Evolutionary conservation across 2,797 vertebrate species (phyloP).

Genomic region (Eupleurogrammus muticus): DNA sequence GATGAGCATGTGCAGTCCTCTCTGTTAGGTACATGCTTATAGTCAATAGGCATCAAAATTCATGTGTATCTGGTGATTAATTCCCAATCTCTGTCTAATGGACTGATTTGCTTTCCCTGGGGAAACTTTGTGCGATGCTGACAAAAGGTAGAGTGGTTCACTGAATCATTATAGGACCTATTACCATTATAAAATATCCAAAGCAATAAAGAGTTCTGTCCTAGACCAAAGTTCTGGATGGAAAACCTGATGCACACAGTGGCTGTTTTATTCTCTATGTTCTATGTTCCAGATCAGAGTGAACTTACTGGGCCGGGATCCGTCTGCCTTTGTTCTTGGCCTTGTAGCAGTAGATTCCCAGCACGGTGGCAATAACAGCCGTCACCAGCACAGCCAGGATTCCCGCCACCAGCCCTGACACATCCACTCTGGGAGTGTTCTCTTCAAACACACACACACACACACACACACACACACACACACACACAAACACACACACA

Average conservation of each 20-base stretch:
- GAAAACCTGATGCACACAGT: neutral
- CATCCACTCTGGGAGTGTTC: conserved; percentile 57
- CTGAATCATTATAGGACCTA: neutral
- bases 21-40: too few relatives aligned
- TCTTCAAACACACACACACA: conserved; percentile 51
- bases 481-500: conserved; percentile 28
- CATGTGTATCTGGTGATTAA: neutral
- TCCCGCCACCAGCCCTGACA: conserved; percentile 80
- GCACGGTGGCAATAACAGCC: conserved; percentile 68
- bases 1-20: too few relatives aligned
- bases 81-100: neutral
- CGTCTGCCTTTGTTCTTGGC: conserved; percentile 59
- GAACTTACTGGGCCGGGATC: conserved; percentile 60
- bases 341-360: conserved; percentile 83
- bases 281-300: neutral
- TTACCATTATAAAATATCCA: neutral
- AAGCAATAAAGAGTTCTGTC: neutral
- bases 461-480: conserved; percentile 25
- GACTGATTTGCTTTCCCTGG: too few relatives aligned
- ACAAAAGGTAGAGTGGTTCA: neutral
- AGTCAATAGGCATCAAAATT: too few relatives aligned
- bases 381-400: conserved; percentile 67
- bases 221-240: neutral
- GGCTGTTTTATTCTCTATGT: neutral
- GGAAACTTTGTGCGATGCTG: neutral